Conservation (phyloP, 1,140 invertebrate species). For the Papilio polyxenes region DNA sequence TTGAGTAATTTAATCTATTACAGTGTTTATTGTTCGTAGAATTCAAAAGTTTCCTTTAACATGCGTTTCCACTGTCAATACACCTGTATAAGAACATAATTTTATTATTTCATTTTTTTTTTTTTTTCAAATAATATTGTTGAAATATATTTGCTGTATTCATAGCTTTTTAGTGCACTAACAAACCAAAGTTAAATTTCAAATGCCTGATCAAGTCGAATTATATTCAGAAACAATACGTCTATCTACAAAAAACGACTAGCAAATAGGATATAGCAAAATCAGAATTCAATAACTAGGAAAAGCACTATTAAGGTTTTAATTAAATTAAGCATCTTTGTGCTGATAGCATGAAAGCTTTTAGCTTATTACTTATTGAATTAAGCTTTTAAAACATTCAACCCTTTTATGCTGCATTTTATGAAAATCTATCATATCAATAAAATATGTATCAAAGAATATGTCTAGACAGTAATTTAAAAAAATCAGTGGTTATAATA, state of each 20-base stretch:
- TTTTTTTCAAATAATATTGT: too few relatives aligned
- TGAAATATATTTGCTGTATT: too few relatives aligned
- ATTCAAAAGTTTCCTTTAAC: background rate
- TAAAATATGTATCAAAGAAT: background rate
- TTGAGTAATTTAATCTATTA: too few relatives aligned
- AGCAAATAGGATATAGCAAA: background rate
- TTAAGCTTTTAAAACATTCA: constrained; percentile 4
- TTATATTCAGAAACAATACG: background rate
- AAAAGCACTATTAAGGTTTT: background rate
- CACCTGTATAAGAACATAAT: too few relatives aligned
- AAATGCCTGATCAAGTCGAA: too few relatives aligned
- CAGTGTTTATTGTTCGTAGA: too few relatives aligned
- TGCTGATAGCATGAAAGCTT: constrained; percentile 10
- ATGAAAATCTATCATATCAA: background rate
- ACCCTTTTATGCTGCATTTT: constrained; percentile 10
- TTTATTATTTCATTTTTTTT: too few relatives aligned
- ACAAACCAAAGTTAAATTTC: too few relatives aligned
- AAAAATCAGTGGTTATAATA: background rate
- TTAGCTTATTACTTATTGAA: constrained; percentile 23
- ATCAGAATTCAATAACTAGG: constrained; percentile 10
- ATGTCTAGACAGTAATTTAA: background rate
- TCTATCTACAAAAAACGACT: background rate
- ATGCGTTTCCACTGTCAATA: too few relatives aligned
- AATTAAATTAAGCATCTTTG: constrained; percentile 18
- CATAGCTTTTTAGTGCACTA: too few relatives aligned